These are phyloP conservation scores for Melanotaenia parkinsoni DNA, from an alignment of 2,797 vertebrate species.

Conservation along the genomic window DNA sequence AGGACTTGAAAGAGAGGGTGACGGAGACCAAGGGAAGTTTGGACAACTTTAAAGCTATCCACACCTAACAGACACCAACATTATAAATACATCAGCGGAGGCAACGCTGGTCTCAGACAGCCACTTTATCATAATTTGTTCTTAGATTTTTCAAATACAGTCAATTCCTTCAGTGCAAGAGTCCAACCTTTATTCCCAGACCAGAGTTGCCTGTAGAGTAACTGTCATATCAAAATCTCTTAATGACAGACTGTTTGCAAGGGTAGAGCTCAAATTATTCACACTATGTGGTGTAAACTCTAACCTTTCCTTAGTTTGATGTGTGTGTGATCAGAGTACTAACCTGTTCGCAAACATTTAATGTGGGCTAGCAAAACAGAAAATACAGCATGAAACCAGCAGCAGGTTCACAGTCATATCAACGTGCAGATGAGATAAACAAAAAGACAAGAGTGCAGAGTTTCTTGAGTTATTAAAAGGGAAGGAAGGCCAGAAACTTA, in stretches of 20 bases:
- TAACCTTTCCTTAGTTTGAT: slow-evolving; percentile 83
- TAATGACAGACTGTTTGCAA: slow-evolving; percentile 41
- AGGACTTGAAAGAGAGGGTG: slow-evolving; percentile 14
- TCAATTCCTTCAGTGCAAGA: slow-evolving; percentile 3
- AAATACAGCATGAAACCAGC: slow-evolving; percentile 96
- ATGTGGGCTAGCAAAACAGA: slow-evolving; percentile 99
- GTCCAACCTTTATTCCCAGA: slow-evolving; percentile 39
- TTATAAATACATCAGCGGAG: slow-evolving; percentile 57
- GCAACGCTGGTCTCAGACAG: slow-evolving; percentile 70
- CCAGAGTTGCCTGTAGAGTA: slow-evolving; percentile 69
- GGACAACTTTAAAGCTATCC: slow-evolving; percentile 49
- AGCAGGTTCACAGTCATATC: slow-evolving; percentile 88
- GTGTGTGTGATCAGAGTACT: slow-evolving; percentile 86
- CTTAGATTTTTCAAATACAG: not conserved
- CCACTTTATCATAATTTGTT: not conserved
- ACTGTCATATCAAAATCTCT: slow-evolving; percentile 50
- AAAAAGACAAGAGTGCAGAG: slow-evolving; percentile 48
- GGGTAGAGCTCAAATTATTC: slow-evolving; percentile 48
- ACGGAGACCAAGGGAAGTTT: slow-evolving; percentile 50
- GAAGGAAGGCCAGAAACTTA: slow-evolving; percentile 44
- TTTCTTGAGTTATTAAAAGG: slow-evolving; percentile 35
- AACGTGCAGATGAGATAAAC: slow-evolving; percentile 82
- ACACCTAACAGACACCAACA: slow-evolving; percentile 59
- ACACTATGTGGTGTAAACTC: slow-evolving; percentile 80
- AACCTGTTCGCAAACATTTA: slow-evolving; percentile 99